Percentiles rank a stretch among this genome's conserved stretches.
These are phyloP conservation scores for Empis livida DNA, from an alignment of 2,888 invertebrate species.

Conservation along the genomic window DNA sequence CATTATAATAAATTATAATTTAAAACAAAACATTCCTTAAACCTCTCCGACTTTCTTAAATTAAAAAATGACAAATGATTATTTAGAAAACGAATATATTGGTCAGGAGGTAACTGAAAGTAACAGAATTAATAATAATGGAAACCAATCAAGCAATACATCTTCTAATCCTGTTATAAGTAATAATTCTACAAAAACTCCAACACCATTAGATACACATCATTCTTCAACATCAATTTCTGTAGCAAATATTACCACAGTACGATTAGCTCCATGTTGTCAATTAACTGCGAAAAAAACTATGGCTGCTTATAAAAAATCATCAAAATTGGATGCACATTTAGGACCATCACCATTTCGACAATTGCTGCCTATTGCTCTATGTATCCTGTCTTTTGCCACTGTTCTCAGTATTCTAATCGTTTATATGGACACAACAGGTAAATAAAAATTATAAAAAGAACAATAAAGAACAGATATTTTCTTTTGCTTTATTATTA, in stretches of 20 bases:
- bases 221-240: too few relatives aligned
- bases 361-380: constrained; percentile 50
- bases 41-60: too few relatives aligned
- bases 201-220: too few relatives aligned
- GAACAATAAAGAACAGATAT: background rate
- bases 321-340: constrained; percentile 29
- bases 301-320: background rate
- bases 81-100: too few relatives aligned
- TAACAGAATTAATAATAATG: too few relatives aligned
- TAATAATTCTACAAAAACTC: too few relatives aligned
- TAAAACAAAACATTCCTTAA: too few relatives aligned
- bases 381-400: constrained; percentile 66
- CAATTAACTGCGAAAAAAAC: background rate
- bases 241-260: background rate
- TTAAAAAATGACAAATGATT: too few relatives aligned
- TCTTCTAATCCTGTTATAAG: too few relatives aligned
- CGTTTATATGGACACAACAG: constrained; percentile 69
- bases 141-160: too few relatives aligned
- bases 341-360: constrained; percentile 33
- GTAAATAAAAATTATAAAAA: constrained; percentile 34
- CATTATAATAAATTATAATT: too few relatives aligned
- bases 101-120: too few relatives aligned
- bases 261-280: background rate
- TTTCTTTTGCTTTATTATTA: background rate
- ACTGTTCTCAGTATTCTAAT: constrained; percentile 61